Percentiles rank a stretch among this genome's conserved stretches.
phyloP scores from a whole-genome alignment of 2,113 vertebrate genomes.

The Protobothrops flavoviridis region DNA sequence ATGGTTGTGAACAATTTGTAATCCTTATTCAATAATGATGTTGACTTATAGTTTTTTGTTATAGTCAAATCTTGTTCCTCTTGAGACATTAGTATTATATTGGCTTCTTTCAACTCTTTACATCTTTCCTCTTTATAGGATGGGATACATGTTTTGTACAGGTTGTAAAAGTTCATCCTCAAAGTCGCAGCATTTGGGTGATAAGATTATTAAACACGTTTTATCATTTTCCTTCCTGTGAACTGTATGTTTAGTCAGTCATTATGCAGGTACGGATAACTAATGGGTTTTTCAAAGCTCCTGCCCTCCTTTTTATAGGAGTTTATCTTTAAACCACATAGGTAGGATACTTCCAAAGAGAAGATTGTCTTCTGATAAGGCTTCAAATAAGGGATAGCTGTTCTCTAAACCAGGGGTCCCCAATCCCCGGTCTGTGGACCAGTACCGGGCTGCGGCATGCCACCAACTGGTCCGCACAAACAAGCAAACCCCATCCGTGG shows the following conservation, averaged over 20 bases:
- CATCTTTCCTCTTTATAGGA: neutral
- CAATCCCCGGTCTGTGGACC: too few species aligned
- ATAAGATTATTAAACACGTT: neutral
- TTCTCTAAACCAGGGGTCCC: neutral
- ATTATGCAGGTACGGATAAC: neutral
- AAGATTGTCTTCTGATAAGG: neutral
- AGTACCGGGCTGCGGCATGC: too few species aligned
- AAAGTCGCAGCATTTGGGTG: neutral
- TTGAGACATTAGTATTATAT: neutral
- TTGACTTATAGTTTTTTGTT: neutral
- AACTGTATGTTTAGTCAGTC: neutral
- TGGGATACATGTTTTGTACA: neutral
- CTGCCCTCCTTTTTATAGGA: neutral
- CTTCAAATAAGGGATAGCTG: neutral
- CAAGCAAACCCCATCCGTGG: too few species aligned
- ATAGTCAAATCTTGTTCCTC: neutral
- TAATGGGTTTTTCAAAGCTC: neutral
- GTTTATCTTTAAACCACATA: neutral
- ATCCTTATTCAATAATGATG: neutral
- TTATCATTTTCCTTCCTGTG: neutral
- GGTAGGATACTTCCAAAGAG: neutral
- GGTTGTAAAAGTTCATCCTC: neutral
- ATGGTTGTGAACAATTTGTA: neutral
- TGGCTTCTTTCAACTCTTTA: neutral
- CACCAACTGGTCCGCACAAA: too few species aligned